Evolutionary conservation across 2,797 vertebrate genomes (phyloP), one percentile per base, ranked within the genome.

Genomic region (Taeniopygia guttata): DNA sequence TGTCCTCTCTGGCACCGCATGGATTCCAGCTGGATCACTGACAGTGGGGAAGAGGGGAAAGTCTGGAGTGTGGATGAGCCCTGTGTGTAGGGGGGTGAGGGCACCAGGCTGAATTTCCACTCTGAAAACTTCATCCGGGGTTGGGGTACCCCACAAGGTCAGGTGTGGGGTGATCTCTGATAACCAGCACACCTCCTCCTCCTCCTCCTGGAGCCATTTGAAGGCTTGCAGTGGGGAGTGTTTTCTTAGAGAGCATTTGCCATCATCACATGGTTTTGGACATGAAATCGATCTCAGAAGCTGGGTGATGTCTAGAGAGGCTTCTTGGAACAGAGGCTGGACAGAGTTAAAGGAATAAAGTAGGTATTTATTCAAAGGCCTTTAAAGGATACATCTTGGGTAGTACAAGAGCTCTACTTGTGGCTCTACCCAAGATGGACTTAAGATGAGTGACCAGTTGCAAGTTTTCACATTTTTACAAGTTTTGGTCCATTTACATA

Each of bases 141-240:
- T 52, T 0, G 0, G 34, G 30, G 20, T 55, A 29, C 15, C n/a
- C 43, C n/a, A 17, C 10, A 15, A 67, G 54, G 64, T 62, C 29
- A 55, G 58, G 60, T 34, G 45, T 52, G 36, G 32, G 16, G 56
- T 43, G 49, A 23, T 27, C 27, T 67, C 64, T 48, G 64, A 18
- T 62, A 49, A 49, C 38, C 69, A 45, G 3, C 56, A 34, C 23
- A 13, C 46, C 46, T 88, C n/a, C n/a, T n/a, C 29, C 38, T n/a
- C 29, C 38, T 81, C 27, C 56, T 86, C 23, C 51, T 18, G 58
- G 36, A 62, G 42, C 46, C 14, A 0, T 68, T 15, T 43, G 81
- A 77, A 85, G 64, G 18, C 25, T 13, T 2, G 0, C 1, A 1
- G 13, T 55, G 49, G 36, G 60, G 46, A 55, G 43, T 4, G 1